These are phyloP conservation scores for Pogonomyrmex barbatus DNA, from an alignment of 1,140 invertebrate genomes.

Conservation along the genomic window DNA sequence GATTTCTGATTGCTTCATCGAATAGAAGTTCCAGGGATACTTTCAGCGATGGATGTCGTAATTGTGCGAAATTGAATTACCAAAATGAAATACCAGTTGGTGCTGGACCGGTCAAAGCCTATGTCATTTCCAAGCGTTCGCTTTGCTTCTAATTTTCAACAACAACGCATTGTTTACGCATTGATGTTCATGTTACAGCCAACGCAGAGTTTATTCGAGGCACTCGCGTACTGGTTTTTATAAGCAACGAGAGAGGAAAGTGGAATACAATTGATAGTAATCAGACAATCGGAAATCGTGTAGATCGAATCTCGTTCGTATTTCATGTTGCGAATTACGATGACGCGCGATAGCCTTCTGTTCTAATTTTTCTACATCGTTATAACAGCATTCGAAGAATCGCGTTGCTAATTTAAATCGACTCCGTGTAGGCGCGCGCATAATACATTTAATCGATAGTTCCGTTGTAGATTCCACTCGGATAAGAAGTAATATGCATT, in stretches of 20 bases:
- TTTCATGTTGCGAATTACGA: slow-evolving; percentile 3
- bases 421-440: neutral
- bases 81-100: neutral
- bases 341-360: slow-evolving; percentile 11
- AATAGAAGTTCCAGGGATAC: slow-evolving; percentile 38
- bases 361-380: slow-evolving; percentile 19
- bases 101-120: neutral
- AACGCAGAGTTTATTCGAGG: neutral
- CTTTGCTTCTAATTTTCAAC: neutral
- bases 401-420: neutral
- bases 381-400: neutral
- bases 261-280: neutral
- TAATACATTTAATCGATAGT: neutral
- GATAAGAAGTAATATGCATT: neutral
- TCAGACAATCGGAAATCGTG: neutral
- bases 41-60: slow-evolving; percentile 1
- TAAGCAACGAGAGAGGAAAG: neutral
- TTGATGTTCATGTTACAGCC: neutral
- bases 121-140: neutral
- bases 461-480: neutral
- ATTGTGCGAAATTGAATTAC: slow-evolving; percentile 8
- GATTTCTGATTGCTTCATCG: slow-evolving; percentile 58
- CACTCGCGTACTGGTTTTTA: neutral
- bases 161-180: neutral
- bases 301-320: slow-evolving; percentile 1